phyloP scores from a whole-genome alignment of 2,888 invertebrate species.

The Agriotes lineatus region DNA sequence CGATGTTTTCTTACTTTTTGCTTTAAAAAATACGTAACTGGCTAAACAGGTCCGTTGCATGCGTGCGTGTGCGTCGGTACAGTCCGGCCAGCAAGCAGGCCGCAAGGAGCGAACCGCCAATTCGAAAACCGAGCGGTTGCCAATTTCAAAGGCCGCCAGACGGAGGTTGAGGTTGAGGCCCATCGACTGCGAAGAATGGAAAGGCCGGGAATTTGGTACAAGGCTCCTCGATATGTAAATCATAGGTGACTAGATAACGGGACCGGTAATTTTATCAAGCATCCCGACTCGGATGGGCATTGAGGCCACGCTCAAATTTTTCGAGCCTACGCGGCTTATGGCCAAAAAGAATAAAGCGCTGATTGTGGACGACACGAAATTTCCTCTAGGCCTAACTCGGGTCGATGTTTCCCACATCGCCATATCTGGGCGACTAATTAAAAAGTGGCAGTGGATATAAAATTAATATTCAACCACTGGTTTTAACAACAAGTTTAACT shows the following conservation, averaged over 20 bases:
- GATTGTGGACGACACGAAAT: no score
- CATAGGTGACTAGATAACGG: conserved; percentile 49
- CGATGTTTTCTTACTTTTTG: conserved; percentile 40
- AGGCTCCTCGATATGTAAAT: conserved; percentile 50
- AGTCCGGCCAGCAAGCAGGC: conserved; percentile 15
- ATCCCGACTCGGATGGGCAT: conserved; percentile 36
- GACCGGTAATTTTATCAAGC: conserved; percentile 50
- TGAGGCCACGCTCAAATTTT: conserved; percentile 27
- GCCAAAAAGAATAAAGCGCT: conserved; percentile 8
- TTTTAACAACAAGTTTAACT: no score
- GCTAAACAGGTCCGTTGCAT: conserved; percentile 41
- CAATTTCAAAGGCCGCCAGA: conserved; percentile 18
- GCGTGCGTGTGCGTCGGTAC: conserved; percentile 28
- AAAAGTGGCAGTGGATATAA: no score
- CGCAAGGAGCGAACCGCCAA: background rate
- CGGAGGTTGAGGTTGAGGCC: background rate
- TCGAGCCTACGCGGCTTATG: conserved; percentile 24
- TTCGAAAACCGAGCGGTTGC: background rate
- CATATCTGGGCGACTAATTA: no score
- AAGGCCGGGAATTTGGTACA: conserved; percentile 41
- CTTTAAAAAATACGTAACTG: conserved; percentile 38
- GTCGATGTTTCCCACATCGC: no score
- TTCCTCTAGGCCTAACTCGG: no score
- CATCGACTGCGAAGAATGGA: conserved; percentile 19
- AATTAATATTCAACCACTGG: no score